Percentiles rank a stretch among this genome's conserved stretches.
These are phyloP conservation scores for human (Homo sapiens) DNA, from an alignment of 2,113 vertebrate genomes.

Conservation along the genomic window GRCh38 chr3:116830501-116831000, in stretches of 20 bases:
- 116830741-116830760: background rate
- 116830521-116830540: no score
- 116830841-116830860: background rate
- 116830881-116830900: background rate
- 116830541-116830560: no score
- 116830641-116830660: no score
- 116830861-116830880: background rate
- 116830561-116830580: no score
- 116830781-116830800: background rate
- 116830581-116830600: no score
- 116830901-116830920: background rate
- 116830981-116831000: background rate
- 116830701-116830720: no score
- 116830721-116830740: background rate
- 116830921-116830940: background rate
- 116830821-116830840: background rate
- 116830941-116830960: background rate
- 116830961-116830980: background rate
- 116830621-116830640: no score
- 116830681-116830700: no score
- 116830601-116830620: no score
- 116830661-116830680: no score
- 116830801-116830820: background rate
- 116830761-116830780: background rate
- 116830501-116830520: no score